A percentile compares a stretch with the other conserved stretches of the same genome.
phyloP scores from a whole-genome alignment of 1,140 invertebrate species.

The Saccostrea glomerata region DNA sequence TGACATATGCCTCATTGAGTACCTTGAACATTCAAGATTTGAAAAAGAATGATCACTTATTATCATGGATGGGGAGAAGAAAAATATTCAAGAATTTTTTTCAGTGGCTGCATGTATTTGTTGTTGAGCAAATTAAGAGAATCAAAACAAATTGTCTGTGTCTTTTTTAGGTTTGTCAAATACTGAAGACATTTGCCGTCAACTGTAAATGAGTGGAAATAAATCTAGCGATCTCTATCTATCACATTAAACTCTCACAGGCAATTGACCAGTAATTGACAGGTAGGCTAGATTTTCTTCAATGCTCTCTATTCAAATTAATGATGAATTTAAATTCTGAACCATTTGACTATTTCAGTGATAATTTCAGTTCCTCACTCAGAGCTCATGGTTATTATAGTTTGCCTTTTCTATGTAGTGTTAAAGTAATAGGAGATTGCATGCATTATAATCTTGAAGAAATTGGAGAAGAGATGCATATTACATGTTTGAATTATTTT shows the following conservation, averaged over 20 bases:
- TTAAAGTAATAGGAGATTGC: neutral
- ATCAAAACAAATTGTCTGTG: neutral
- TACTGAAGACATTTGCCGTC: conserved; percentile 2
- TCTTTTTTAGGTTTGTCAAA: neutral
- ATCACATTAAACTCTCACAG: neutral
- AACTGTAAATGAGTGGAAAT: neutral
- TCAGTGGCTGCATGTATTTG: neutral
- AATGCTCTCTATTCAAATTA: neutral
- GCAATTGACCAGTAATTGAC: neutral
- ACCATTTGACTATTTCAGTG: too few relatives aligned
- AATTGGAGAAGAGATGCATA: too few relatives aligned
- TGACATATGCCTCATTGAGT: conserved; percentile 27
- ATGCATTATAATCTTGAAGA: too few relatives aligned
- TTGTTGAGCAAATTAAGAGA: neutral
- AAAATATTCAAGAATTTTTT: neutral
- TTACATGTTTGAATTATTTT: too few relatives aligned
- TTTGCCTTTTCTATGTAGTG: neutral
- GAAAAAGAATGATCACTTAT: conserved; percentile 11
- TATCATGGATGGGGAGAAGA: neutral
- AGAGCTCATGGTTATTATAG: neutral
- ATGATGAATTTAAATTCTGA: neutral
- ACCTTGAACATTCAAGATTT: conserved; percentile 10
- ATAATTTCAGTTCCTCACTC: too few relatives aligned
- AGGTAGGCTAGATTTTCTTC: neutral
- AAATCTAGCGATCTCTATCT: neutral